Conservation (phyloP, 2,797 vertebrate genomes). For the Selene dorsalis region DNA sequence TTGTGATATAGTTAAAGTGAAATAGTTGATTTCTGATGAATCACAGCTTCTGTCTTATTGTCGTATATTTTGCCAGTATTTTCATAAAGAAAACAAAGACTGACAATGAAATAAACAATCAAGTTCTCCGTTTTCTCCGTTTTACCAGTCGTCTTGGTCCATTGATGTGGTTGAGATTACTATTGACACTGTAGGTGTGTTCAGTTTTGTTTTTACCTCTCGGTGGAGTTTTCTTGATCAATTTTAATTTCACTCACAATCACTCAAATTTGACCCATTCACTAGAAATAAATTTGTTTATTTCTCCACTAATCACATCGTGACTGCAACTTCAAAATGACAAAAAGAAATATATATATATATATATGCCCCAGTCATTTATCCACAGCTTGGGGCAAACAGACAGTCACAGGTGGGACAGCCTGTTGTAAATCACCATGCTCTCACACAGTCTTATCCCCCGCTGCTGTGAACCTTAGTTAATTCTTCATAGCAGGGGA, state of each 20-base stretch:
- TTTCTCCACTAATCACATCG: too few species aligned
- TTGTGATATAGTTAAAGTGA: not conserved
- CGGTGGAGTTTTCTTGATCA: not conserved
- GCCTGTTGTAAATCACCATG: slow-evolving; percentile 63
- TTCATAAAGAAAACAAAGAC: not conserved
- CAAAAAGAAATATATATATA: too few species aligned
- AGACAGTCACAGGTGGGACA: slow-evolving; percentile 65
- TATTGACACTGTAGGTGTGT: too few species aligned
- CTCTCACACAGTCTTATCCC: slow-evolving; percentile 43
- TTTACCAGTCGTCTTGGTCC: not conserved
- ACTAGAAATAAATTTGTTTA: not conserved
- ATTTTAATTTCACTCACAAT: not conserved
- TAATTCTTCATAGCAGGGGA: slow-evolving; percentile 53
- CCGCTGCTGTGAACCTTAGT: slow-evolving; percentile 50
- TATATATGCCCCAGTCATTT: slow-evolving; percentile 26
- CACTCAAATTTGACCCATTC: not conserved
- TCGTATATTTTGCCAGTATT: not conserved
- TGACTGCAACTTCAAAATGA: too few species aligned
- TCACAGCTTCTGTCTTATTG: not conserved
- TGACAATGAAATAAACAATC: not conserved
- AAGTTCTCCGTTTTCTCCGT: not conserved
- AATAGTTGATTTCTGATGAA: not conserved
- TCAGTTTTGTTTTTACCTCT: too few species aligned
- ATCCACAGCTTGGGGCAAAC: slow-evolving; percentile 48
- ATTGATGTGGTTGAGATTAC: too few species aligned